Percentiles rank a stretch among this genome's conserved stretches.
Conservation (phyloP, 2,797 vertebrate genomes). For the Neopelma chrysocephalum region DNA sequence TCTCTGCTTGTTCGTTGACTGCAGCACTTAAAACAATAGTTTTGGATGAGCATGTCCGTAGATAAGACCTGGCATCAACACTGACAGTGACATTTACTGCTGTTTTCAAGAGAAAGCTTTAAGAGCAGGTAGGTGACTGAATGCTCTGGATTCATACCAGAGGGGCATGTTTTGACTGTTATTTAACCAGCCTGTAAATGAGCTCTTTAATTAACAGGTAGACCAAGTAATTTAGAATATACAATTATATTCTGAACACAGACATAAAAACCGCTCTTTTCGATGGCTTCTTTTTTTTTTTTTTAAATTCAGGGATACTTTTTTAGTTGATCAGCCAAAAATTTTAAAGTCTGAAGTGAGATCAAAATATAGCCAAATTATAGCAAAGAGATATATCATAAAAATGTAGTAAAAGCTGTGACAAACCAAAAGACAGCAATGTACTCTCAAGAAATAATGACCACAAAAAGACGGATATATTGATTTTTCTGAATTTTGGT, state of each 20-base stretch:
- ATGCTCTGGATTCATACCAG: not conserved
- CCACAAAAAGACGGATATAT: accelerated
- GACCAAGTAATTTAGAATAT: not conserved
- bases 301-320: not conserved
- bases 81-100: not conserved
- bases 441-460: not conserved
- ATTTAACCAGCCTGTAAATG: not conserved
- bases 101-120: not conserved
- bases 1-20: not conserved
- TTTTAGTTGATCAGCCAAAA: not conserved
- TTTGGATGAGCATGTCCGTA: not conserved
- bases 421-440: not conserved
- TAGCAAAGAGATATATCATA: not conserved
- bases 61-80: accelerated
- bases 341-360: not conserved
- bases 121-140: not conserved
- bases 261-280: not conserved
- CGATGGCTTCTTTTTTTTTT: not conserved
- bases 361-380: not conserved
- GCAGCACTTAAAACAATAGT: not conserved
- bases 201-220: not conserved
- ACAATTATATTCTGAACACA: not conserved
- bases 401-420: not conserved
- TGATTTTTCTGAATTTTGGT: not conserved
- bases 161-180: not conserved